These are phyloP conservation scores for Capricornis sumatraensis DNA, from an alignment of 2,113 vertebrate species.

Conservation along the genomic window DNA sequence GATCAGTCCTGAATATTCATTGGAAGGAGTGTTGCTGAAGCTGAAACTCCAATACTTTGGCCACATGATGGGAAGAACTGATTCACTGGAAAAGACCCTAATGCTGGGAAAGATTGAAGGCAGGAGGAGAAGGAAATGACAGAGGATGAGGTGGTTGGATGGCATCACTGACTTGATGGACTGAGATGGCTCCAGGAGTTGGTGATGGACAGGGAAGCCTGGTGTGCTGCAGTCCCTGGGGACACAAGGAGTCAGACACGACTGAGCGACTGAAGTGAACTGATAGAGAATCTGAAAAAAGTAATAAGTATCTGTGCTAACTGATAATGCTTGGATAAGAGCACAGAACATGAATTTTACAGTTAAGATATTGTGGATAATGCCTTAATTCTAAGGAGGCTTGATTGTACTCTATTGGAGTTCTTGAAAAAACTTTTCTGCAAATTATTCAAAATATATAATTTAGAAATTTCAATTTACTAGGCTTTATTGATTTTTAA, in stretches of 20 bases:
- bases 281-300: neutral
- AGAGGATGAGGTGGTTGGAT: neutral
- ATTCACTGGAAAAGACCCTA: neutral
- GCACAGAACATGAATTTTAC: neutral
- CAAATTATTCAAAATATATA: conserved; percentile 18
- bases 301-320: neutral
- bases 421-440: neutral
- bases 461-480: conserved; percentile 4
- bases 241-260: accelerated
- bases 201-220: neutral
- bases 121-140: neutral
- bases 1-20: neutral
- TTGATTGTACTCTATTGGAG: neutral
- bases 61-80: neutral
- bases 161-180: neutral
- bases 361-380: neutral
- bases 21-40: neutral
- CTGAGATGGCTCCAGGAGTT: neutral
- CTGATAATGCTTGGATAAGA: neutral
- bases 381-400: neutral
- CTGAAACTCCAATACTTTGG: neutral
- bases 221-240: neutral
- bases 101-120: neutral
- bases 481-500: conserved; percentile 15
- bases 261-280: neutral